Conservation (phyloP, 1,140 invertebrate species). For the Semibalanus balanoides region DNA sequence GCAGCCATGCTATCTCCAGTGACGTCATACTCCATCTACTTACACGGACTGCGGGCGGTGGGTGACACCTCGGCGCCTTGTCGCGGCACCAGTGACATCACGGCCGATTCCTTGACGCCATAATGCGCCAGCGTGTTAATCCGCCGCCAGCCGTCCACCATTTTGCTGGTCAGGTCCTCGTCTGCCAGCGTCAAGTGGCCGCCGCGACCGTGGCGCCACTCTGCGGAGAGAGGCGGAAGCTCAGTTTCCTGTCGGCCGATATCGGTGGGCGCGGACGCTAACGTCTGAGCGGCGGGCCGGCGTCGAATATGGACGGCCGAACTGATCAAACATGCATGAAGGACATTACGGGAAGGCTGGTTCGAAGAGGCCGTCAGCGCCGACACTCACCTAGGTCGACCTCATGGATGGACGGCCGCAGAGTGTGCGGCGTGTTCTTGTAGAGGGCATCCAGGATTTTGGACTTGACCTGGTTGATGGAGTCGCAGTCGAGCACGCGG, state of each 20-base stretch:
- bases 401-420: conserved; percentile 79
- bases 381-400: conserved; percentile 54
- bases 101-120: conserved; percentile 81
- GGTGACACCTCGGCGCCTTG: neutral
- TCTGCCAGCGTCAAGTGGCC: conserved; percentile 82
- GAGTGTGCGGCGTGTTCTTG: conserved; percentile 87
- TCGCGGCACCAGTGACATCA: conserved; percentile 78
- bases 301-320: neutral
- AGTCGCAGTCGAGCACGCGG: conserved; percentile 95
- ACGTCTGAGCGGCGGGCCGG: neutral
- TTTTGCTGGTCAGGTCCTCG: conserved; percentile 83
- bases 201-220: conserved; percentile 82
- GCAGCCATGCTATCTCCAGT: neutral
- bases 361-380: neutral
- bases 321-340: neutral
- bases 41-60: neutral
- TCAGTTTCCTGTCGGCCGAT: neutral
- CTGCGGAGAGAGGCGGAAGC: conserved; percentile 32
- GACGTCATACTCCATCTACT: conserved; percentile 16
- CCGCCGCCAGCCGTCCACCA: conserved; percentile 60
- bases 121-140: conserved; percentile 86
- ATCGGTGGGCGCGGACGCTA: neutral
- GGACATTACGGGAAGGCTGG: too few species aligned
- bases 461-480: conserved; percentile 92
- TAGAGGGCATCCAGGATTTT: conserved; percentile 96